Evolutionary conservation across 2,113 vertebrate species (phyloP).

Genomic region (Hoplias malabaricus): DNA sequence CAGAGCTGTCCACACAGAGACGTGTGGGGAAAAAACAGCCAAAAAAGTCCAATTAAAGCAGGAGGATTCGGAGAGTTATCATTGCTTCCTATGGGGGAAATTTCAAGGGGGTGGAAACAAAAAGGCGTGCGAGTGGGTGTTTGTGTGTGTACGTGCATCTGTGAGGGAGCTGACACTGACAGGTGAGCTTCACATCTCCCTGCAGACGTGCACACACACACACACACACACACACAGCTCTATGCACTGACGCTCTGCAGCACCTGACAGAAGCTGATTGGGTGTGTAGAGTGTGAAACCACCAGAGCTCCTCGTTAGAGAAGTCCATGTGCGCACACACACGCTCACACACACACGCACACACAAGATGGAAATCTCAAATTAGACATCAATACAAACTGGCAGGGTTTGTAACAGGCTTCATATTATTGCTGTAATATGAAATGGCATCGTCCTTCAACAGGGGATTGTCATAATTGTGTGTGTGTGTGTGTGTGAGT

Average conservation of each 20-base stretch:
- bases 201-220: not conserved
- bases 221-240: slow-evolving; percentile 19
- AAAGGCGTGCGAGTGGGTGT: slow-evolving; percentile 20
- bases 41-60: slow-evolving; percentile 3
- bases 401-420: slow-evolving; percentile 40
- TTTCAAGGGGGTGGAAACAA: slow-evolving; percentile 12
- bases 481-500: slow-evolving; percentile 37
- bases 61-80: not conserved
- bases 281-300: slow-evolving; percentile 61
- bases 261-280: slow-evolving; percentile 65
- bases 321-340: slow-evolving; percentile 18
- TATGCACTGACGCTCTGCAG: slow-evolving; percentile 57
- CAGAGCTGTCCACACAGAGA: not conserved
- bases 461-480: slow-evolving; percentile 45
- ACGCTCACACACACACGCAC: not conserved
- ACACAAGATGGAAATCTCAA: slow-evolving; percentile 1
- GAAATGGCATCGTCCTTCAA: slow-evolving; percentile 52
- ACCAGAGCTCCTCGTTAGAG: slow-evolving; percentile 49
- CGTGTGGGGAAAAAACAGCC: not conserved
- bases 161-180: slow-evolving; percentile 68
- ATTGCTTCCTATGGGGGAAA: slow-evolving; percentile 42
- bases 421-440: slow-evolving; percentile 22
- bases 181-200: slow-evolving; percentile 65
- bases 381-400: slow-evolving; percentile 31
- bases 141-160: not conserved